A percentile compares a stretch with the other conserved stretches of the same genome.
Conservation (phyloP, 2,113 vertebrate species). For the Castor canadensis region DNA sequence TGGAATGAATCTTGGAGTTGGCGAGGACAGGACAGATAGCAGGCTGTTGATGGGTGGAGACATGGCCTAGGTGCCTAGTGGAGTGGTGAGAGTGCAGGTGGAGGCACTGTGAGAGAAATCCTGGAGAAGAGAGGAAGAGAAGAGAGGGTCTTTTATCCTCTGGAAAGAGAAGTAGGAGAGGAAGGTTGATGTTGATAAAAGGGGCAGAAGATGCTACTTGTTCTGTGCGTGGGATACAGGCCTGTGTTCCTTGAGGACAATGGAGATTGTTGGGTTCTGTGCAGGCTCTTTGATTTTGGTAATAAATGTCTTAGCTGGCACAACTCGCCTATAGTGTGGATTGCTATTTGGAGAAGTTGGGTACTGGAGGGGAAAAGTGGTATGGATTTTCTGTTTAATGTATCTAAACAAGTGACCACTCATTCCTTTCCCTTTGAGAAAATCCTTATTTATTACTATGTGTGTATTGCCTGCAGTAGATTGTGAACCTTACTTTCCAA, state of each 20-base stretch:
- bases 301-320: not conserved
- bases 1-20: not conserved
- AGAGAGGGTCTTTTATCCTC: not conserved
- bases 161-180: not conserved
- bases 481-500: not conserved
- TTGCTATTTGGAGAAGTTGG: not conserved
- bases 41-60: not conserved
- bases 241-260: not conserved
- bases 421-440: not conserved
- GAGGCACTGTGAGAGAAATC: not conserved
- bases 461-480: not conserved
- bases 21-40: not conserved
- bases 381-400: not conserved
- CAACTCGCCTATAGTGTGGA: not conserved
- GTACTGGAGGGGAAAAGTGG: not conserved
- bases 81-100: not conserved
- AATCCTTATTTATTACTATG: not conserved
- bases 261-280: not conserved
- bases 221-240: not conserved
- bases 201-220: not conserved
- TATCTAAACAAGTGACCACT: not conserved
- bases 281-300: not conserved
- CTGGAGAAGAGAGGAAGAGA: not conserved
- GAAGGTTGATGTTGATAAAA: not conserved
- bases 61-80: accelerated